phyloP scores from a whole-genome alignment of 2,797 vertebrate species.

The Macroramphosus scolopax region DNA sequence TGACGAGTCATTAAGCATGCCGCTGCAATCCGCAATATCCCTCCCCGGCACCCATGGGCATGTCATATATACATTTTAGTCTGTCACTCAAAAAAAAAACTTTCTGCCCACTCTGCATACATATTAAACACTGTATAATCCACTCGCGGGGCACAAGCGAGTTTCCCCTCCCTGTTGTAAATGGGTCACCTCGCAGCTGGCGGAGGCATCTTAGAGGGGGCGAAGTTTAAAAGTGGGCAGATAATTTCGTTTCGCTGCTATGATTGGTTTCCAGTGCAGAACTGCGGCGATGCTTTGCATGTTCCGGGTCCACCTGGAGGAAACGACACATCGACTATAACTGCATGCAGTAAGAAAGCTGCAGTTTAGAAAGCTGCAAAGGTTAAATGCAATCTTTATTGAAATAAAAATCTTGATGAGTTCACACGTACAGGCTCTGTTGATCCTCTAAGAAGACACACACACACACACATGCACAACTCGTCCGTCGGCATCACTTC shows the following conservation, averaged over 20 bases:
- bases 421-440: slow-evolving; percentile 2
- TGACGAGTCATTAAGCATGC: slow-evolving; percentile 15
- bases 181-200: slow-evolving; percentile 34
- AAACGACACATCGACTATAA: background rate
- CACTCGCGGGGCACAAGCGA: slow-evolving; percentile 14
- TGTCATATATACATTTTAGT: slow-evolving; percentile 23
- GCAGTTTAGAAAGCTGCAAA: slow-evolving; percentile 8
- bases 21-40: slow-evolving; percentile 26
- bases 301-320: slow-evolving; percentile 26
- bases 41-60: slow-evolving; percentile 4
- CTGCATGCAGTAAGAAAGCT: slow-evolving; percentile 1
- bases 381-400: slow-evolving; percentile 2
- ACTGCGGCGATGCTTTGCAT: slow-evolving; percentile 14
- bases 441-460: slow-evolving; percentile 6
- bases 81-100: slow-evolving; percentile 16
- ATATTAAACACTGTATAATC: slow-evolving; percentile 15
- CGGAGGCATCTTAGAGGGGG: slow-evolving; percentile 18
- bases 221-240: slow-evolving; percentile 20
- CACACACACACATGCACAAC: too few relatives aligned
- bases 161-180: slow-evolving; percentile 33
- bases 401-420: slow-evolving; percentile 4
- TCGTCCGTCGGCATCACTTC: too few relatives aligned
- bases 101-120: slow-evolving; percentile 22
- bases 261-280: slow-evolving; percentile 23
- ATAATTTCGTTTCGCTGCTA: slow-evolving; percentile 30